These are phyloP conservation scores for Plagodis pulveraria DNA, from an alignment of 2,888 invertebrate genomes.

Conservation along the genomic window DNA sequence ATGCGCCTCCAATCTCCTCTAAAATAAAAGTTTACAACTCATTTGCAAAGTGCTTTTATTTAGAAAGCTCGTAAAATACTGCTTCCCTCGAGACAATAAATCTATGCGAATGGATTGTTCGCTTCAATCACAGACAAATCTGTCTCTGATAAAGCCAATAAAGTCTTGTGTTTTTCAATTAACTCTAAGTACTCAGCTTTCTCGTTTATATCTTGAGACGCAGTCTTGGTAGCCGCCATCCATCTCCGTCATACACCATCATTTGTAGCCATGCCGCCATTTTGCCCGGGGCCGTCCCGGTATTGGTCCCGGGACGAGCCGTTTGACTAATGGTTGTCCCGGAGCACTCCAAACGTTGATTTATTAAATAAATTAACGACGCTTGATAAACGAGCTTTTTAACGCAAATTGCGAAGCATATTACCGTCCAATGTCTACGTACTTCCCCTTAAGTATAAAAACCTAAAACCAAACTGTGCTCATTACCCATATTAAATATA, in stretches of 20 bases:
- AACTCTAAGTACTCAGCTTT: constrained; percentile 35
- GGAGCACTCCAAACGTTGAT: constrained; percentile 63
- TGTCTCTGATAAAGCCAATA: constrained; percentile 32
- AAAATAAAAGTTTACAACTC: constrained; percentile 12
- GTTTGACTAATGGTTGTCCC: constrained; percentile 70
- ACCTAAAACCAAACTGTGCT: too few species aligned
- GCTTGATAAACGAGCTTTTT: constrained; percentile 67
- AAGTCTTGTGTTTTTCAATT: constrained; percentile 48
- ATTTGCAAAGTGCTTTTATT: constrained; percentile 34
- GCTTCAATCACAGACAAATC: constrained; percentile 44
- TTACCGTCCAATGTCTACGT: constrained; percentile 31
- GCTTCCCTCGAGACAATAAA: constrained; percentile 23
- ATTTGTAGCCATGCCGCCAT: constrained; percentile 53
- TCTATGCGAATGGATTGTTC: constrained; percentile 28
- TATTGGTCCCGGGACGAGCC: constrained; percentile 49
- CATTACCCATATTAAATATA: constrained; percentile 25
- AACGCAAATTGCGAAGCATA: constrained; percentile 57
- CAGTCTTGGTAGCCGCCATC: constrained; percentile 49
- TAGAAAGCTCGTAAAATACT: constrained; percentile 19
- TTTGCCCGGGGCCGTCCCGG: constrained; percentile 38
- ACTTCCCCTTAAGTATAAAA: constrained; percentile 43
- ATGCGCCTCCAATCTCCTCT: too few species aligned
- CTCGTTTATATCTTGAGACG: constrained; percentile 13
- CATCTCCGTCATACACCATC: constrained; percentile 73
- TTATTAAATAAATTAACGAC: constrained; percentile 80